A percentile compares a stretch with the other conserved stretches of the same genome.
Evolutionary conservation across 2,113 vertebrate genomes (phyloP).

Genomic region (Pelusios castaneus): DNA sequence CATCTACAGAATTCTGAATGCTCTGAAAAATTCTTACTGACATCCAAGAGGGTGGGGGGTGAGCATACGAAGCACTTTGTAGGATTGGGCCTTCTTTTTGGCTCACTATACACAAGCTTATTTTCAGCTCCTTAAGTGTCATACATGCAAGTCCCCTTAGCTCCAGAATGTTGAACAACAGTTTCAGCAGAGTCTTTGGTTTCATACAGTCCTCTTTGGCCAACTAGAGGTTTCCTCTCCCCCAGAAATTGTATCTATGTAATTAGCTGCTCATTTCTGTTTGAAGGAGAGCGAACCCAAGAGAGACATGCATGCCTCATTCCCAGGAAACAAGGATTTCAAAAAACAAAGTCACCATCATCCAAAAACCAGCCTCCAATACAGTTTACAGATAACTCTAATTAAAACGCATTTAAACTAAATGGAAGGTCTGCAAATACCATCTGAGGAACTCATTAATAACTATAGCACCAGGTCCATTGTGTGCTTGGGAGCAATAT

Average conservation of each 20-base stretch:
- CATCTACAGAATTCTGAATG: not conserved
- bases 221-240: conserved; percentile 70
- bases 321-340: conserved; percentile 60
- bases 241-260: conserved; percentile 57
- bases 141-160: conserved; percentile 63
- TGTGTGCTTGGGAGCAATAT: conserved; percentile 42
- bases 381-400: conserved; percentile 13
- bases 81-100: conserved; percentile 22
- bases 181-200: conserved; percentile 57
- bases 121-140: conserved; percentile 45
- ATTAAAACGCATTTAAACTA: conserved; percentile 50
- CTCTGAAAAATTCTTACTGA: not conserved
- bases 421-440: not conserved
- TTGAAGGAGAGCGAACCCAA: not conserved
- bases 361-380: conserved; percentile 39
- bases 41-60: not conserved
- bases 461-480: conserved; percentile 48
- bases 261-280: conserved; percentile 68
- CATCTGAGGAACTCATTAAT: conserved; percentile 53
- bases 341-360: not conserved
- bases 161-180: conserved; percentile 68
- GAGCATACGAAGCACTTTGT: not conserved
- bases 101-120: conserved; percentile 12
- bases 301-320: conserved; percentile 48
- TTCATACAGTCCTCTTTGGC: conserved; percentile 40